Base-by-base conservation (phyloP, 2,797 vertebrate genomes). In the Orestias chungarensis region DNA sequence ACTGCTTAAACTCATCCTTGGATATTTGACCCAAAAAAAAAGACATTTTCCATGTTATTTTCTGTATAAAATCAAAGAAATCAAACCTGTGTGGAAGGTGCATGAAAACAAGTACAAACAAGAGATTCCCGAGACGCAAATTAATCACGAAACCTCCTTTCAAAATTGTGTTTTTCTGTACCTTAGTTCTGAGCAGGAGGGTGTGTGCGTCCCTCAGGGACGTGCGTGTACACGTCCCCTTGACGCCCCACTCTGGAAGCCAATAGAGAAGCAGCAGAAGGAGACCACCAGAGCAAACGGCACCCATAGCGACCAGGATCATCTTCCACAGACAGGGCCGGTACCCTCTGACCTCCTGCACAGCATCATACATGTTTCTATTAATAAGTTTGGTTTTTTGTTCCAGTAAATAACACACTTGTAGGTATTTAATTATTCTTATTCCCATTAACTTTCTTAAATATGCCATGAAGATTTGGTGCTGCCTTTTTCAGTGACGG, bases 201-300 rank as follows among this genome's bases (percentile, higher is more conserved):
- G 95, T 95, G 75, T 93, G 93, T 66, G 96, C 97, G 42, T 96
- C 94, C 72, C 82, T 92, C 66, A 97, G 80, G 0, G 95, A 64
- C 44, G 94, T 90, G 89, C 68, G 91, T 71, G 79, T 87, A 87
- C 96, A 96, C 0, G 96, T 97, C n/a, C 93, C 88, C 84, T 95
- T 96, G 76, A 97, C 96, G 1, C 95, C 93, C 97, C 97, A 99
- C 87, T 96, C 93, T 4, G 97, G 97, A 89, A 97, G 94, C 97
- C 97, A 98, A 87, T 98, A 99, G 78, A 99, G 96, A 61, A 97
- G 94, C 64, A 99, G 96, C 73, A 99, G 94, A 20, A 99, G 95
- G 84, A 98, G 95, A 9, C 97, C 97, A 1, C 97, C 95, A 0
- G 96, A 95, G 87, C 94, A 96, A 66, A 97, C 76, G 8, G 91